These are phyloP conservation scores for Ips typographus DNA, from an alignment of 1,140 invertebrate genomes.

Conservation along the genomic window DNA sequence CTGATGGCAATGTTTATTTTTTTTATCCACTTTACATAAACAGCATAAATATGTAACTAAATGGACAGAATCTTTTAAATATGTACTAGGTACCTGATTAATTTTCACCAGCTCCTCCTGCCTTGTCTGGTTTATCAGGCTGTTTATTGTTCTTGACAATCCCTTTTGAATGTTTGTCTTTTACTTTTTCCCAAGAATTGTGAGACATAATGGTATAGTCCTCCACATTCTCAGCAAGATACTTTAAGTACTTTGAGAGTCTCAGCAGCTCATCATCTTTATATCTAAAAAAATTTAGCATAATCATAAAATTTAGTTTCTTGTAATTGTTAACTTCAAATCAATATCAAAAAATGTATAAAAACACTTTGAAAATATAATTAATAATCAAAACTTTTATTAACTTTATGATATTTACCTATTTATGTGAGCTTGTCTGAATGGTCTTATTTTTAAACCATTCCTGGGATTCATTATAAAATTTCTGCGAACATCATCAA, in stretches of 20 bases:
- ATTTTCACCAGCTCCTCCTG: slow-evolving; percentile 11
- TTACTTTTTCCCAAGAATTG: slow-evolving; percentile 86
- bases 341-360: background rate
- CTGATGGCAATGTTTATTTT: too few relatives aligned
- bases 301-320: background rate
- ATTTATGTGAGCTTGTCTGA: slow-evolving; percentile 87
- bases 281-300: slow-evolving; percentile 15
- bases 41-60: too few relatives aligned
- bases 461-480: slow-evolving; percentile 98
- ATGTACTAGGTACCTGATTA: background rate
- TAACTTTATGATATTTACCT: slow-evolving; percentile 58
- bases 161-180: slow-evolving; percentile 52
- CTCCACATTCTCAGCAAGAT: slow-evolving; percentile 77
- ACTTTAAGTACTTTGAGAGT: slow-evolving; percentile 80
- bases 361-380: background rate
- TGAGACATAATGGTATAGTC: slow-evolving; percentile 88
- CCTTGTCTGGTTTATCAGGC: slow-evolving; percentile 5
- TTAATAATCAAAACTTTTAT: background rate
- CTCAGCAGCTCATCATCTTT: slow-evolving; percentile 82
- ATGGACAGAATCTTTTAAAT: too few relatives aligned
- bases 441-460: slow-evolving; percentile 87
- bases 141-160: slow-evolving; percentile 6
- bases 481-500: slow-evolving; percentile 95
- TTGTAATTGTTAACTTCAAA: too few relatives aligned
- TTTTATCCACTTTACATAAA: too few relatives aligned